Conservation (phyloP, 2,888 invertebrate genomes). For the Drosophila austrosaltans region DNA sequence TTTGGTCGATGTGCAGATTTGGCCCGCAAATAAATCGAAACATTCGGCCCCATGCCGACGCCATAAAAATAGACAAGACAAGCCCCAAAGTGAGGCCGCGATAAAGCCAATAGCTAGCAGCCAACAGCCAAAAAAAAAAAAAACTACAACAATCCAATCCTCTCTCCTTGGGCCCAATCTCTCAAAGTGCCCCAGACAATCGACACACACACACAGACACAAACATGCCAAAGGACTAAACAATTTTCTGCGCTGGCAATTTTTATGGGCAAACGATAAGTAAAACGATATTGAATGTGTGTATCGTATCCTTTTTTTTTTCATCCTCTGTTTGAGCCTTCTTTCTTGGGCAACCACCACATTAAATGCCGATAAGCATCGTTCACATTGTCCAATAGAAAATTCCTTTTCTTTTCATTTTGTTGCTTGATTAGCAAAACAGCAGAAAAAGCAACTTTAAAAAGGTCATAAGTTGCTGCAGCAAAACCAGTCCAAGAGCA, state of each 20-base stretch:
- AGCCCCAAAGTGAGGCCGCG: conserved; percentile 38
- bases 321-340: conserved; percentile 20
- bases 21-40: conserved; percentile 65
- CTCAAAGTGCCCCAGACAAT: conserved; percentile 75
- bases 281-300: conserved; percentile 80
- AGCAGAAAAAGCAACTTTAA: conserved; percentile 38
- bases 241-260: conserved; percentile 81
- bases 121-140: conserved; percentile 1
- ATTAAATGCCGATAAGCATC: conserved; percentile 73
- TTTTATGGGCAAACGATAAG: conserved; percentile 81
- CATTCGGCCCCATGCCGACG: conserved; percentile 49
- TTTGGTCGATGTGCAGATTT: conserved; percentile 48
- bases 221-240: conserved; percentile 80
- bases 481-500: conserved; percentile 28
- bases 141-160: conserved; percentile 37
- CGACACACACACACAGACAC: conserved; percentile 2
- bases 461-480: conserved; percentile 55
- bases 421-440: conserved; percentile 8
- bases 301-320: conserved; percentile 42
- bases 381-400: conserved; percentile 55
- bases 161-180: conserved; percentile 63
- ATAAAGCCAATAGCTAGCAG: conserved; percentile 47
- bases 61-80: conserved; percentile 60
- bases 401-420: conserved; percentile 4
- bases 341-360: conserved; percentile 32